Base-by-base conservation (phyloP, 2,113 vertebrate genomes). In the Paradisaea rubra region DNA sequence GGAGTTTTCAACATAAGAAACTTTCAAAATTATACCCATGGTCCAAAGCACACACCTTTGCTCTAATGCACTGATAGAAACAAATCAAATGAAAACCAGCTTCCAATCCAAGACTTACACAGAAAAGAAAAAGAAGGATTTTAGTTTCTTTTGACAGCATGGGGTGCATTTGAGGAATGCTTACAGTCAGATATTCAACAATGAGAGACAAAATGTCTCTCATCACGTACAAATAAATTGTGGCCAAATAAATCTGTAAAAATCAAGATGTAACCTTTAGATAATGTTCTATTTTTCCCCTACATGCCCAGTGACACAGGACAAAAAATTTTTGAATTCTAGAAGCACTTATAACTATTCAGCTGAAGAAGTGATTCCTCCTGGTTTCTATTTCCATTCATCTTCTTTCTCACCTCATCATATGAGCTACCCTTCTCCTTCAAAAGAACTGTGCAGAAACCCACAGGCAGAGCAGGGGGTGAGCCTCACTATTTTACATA, bases 381-480 rank as follows among this genome's bases (percentile, higher is more conserved):
- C 73, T 91, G 88, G 90, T 86, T 91, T 94, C 83, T 93, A 92
- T 94, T 95, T 96, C 83, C 88, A 93, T 94, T 97, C 93, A 87
- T 95, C 78, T 94, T 95, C 69, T 95, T 93, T 94, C 90, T 95
- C 95, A 96, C 95, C 80, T 94, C 92, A 89, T 93, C 86, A 93
- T 95, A 88, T 91, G 96, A 89, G 88, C 93, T 94, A 91, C 87
- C 60, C 91, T 90, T 95, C 91, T 94, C 77, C 92, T 94, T 96
- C 94, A 93, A 91, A 94, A 92, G 91, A 93, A 82, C 94, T 91
- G 69, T 71, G 76, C 87, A 87, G 73, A 94, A 96, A 91, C 91
- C 96, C 97, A 97, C 96, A 94, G 72, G 73, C 94, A 85, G 94
- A 94, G 91, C 96, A 95, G 93, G 91, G 95, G 81, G 90, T 94